Evolutionary conservation across 2,888 invertebrate species (phyloP).

Genomic region (Myathropa florea): DNA sequence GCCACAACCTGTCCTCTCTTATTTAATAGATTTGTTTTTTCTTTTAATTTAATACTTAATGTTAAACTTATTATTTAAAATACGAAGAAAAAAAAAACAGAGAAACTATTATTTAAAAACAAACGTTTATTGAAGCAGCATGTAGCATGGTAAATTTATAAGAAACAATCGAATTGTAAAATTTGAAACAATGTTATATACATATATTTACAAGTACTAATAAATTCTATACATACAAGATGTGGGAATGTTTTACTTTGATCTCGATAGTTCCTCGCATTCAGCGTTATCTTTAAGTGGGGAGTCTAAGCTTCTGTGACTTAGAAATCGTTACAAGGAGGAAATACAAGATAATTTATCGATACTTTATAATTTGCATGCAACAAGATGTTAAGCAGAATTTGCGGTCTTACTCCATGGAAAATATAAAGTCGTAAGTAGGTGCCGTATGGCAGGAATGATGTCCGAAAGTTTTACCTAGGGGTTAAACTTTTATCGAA

Average conservation of each 20-base stretch:
- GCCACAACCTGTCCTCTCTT: conserved; percentile 22
- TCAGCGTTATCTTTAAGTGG: too few relatives aligned
- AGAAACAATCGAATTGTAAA: conserved; percentile 42
- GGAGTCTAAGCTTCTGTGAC: too few relatives aligned
- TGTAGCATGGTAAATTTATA: conserved; percentile 39
- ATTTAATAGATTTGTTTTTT: conserved; percentile 3
- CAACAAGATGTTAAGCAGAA: too few relatives aligned
- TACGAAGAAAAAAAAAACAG: not conserved
- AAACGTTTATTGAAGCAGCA: conserved; percentile 33
- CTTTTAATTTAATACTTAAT: conserved; percentile 20
- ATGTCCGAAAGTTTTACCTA: too few relatives aligned
- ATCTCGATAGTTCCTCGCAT: not conserved
- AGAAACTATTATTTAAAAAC: conserved; percentile 48
- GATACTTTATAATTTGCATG: too few relatives aligned
- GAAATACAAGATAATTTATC: too few relatives aligned
- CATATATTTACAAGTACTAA: conserved; percentile 68
- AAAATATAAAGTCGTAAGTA: too few relatives aligned
- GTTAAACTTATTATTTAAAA: conserved; percentile 49
- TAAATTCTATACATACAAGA: conserved; percentile 65
- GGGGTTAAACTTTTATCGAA: too few relatives aligned
- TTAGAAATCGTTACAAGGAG: too few relatives aligned
- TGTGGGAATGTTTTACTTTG: not conserved
- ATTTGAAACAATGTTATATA: conserved; percentile 61
- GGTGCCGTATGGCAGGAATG: too few relatives aligned
- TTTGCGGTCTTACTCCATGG: too few relatives aligned